Evolutionary conservation across 2,113 vertebrate genomes (phyloP).

Genomic region (Taxidea taxus): DNA sequence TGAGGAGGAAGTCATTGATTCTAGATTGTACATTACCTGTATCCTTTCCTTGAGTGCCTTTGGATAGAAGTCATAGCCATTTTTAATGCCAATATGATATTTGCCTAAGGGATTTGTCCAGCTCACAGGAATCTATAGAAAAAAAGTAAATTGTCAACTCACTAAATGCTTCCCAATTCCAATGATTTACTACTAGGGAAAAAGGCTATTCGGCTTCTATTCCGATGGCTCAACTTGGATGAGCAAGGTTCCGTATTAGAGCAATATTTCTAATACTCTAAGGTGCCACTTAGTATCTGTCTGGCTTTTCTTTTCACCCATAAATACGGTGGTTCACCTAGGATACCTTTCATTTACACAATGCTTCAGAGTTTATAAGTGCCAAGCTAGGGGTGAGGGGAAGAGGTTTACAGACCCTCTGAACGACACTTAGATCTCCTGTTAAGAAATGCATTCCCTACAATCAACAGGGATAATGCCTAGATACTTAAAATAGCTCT

Average conservation of each 20-base stretch:
- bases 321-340: not conserved
- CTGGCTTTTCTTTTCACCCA: not conserved
- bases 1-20: not conserved
- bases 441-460: not conserved
- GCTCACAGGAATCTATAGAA: slow-evolving; percentile 87
- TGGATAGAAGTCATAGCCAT: slow-evolving; percentile 97
- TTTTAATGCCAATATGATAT: slow-evolving; percentile 97
- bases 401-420: not conserved
- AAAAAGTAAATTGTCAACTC: not conserved
- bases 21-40: slow-evolving; percentile 86
- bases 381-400: not conserved
- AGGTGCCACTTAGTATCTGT: not conserved
- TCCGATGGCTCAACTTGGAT: not conserved
- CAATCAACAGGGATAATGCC: not conserved
- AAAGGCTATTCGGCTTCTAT: not conserved
- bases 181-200: not conserved
- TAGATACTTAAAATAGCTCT: not conserved
- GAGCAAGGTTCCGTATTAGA: not conserved
- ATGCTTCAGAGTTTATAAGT: not conserved
- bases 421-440: not conserved
- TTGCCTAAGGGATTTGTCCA: slow-evolving; percentile 97
- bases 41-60: slow-evolving; percentile 98
- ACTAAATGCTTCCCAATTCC: not conserved
- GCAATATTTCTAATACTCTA: not conserved
- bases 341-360: not conserved